Conservation (phyloP, 2,113 vertebrate species). For the Corvus cornix region DNA sequence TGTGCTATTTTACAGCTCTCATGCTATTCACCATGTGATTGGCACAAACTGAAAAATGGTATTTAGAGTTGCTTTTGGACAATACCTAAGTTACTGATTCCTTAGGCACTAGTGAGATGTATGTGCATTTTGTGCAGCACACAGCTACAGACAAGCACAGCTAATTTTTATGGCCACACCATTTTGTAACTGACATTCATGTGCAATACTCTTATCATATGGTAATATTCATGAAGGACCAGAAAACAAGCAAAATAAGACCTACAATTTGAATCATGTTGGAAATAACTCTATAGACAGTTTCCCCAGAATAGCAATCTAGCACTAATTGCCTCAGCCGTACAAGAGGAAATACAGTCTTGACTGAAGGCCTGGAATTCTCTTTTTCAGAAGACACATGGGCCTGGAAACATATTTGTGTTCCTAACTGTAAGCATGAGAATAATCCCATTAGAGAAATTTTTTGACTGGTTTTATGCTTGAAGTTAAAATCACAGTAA, state of each 20-base stretch:
- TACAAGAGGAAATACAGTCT: background rate
- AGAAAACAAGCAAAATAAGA: background rate
- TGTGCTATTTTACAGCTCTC: background rate
- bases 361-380: background rate
- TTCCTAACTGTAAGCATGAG: conserved; percentile 17
- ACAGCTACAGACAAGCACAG: background rate
- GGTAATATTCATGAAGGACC: background rate
- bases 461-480: conserved; percentile 1
- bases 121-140: background rate
- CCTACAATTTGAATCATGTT: background rate
- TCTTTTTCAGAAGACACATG: background rate
- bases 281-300: background rate
- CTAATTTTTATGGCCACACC: background rate
- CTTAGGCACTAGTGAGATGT: background rate
- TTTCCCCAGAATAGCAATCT: background rate
- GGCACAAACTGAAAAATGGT: background rate
- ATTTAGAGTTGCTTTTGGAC: background rate
- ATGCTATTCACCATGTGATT: background rate
- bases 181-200: background rate
- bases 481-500: background rate
- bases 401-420: background rate
- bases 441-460: conserved; percentile 24
- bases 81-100: background rate
- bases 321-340: background rate
- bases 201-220: background rate